Percentiles rank a stretch among this genome's conserved stretches.
phyloP scores from a whole-genome alignment of 2,888 invertebrate genomes.

The Anticlea derivata region DNA sequence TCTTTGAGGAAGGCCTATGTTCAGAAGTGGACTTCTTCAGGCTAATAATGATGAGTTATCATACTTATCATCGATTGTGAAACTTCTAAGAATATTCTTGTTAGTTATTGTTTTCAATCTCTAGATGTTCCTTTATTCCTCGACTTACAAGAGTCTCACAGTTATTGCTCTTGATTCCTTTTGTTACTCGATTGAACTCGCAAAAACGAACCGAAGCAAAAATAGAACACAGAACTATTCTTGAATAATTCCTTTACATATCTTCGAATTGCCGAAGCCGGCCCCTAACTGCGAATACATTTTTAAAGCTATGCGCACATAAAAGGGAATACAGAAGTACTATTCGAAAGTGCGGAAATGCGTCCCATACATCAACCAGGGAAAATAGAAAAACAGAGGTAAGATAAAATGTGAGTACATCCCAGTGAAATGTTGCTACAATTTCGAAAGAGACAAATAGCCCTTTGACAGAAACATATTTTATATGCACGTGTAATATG shows the following conservation, averaged over 20 bases:
- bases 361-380: constrained; percentile 79
- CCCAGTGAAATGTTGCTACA: constrained; percentile 73
- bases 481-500: constrained; percentile 55
- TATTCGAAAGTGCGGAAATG: constrained; percentile 80
- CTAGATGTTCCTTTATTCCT: neutral
- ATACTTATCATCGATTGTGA: too few relatives aligned
- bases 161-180: neutral
- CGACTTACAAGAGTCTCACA: neutral
- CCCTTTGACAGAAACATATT: constrained; percentile 64
- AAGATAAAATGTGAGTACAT: constrained; percentile 76
- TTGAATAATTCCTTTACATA: constrained; percentile 62
- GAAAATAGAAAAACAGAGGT: constrained; percentile 77
- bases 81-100: too few relatives aligned
- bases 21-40: too few relatives aligned
- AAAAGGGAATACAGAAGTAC: constrained; percentile 77
- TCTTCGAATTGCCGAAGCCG: constrained; percentile 53
- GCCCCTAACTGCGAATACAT: constrained; percentile 70
- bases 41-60: too few relatives aligned
- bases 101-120: too few relatives aligned
- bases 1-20: too few relatives aligned
- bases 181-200: constrained; percentile 13
- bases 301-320: constrained; percentile 75
- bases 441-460: constrained; percentile 72
- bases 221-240: constrained; percentile 35
- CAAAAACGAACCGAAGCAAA: constrained; percentile 25